A percentile compares a stretch with the other conserved stretches of the same genome.
Conservation (phyloP, 2,113 vertebrate species). For the Nothoprocta pentlandii region DNA sequence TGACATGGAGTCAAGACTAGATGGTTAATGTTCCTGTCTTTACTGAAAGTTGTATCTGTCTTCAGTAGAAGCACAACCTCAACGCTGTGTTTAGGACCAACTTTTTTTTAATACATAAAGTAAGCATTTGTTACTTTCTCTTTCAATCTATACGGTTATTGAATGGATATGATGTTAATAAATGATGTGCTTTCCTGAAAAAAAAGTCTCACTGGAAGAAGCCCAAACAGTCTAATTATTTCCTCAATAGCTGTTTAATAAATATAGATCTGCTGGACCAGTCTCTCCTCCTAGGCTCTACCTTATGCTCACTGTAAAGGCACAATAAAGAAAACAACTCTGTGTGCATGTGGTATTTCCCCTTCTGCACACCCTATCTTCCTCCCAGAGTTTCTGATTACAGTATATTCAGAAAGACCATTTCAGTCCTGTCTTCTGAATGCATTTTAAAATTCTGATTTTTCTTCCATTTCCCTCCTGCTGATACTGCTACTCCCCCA, state of each 20-base stretch:
- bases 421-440: not conserved
- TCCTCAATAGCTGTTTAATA: not conserved
- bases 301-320: not conserved
- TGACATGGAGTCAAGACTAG: not conserved
- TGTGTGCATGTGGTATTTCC: not conserved
- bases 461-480: not conserved
- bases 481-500: not conserved
- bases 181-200: not conserved
- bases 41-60: not conserved
- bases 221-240: not conserved
- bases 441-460: not conserved
- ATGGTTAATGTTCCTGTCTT: not conserved
- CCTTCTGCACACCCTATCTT: not conserved
- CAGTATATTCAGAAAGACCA: not conserved
- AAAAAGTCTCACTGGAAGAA: not conserved
- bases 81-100: not conserved
- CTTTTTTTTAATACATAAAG: not conserved
- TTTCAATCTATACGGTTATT: not conserved
- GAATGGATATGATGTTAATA: not conserved
- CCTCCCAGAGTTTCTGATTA: not conserved
- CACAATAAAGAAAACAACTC: not conserved
- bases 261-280: not conserved
- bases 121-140: not conserved
- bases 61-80: not conserved
- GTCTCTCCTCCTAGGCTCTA: not conserved